Evolutionary conservation across 2,113 vertebrate genomes (phyloP).

Genomic region (Salvelinus namaycush): DNA sequence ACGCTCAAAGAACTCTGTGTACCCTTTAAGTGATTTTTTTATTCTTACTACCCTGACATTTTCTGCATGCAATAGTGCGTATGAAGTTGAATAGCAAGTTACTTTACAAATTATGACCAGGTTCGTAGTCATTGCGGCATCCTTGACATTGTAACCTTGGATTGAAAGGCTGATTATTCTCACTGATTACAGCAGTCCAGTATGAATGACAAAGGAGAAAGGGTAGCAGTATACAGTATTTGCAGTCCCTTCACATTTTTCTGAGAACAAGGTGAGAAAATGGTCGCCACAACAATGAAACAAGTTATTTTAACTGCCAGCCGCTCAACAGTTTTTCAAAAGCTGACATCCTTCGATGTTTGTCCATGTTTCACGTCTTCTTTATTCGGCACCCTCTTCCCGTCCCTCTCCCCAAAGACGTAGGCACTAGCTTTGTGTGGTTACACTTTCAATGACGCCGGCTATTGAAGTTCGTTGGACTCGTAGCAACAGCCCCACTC

Average conservation of each 20-base stretch:
- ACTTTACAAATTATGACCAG: too few relatives aligned
- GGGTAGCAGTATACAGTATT: not conserved
- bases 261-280: not conserved
- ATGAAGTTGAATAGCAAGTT: not conserved
- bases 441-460: slow-evolving; percentile 17
- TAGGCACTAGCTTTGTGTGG: not conserved
- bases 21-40: not conserved
- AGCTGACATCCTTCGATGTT: slow-evolving; percentile 6
- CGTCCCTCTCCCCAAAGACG: not conserved
- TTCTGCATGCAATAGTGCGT: not conserved
- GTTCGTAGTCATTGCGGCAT: not conserved
- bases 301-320: slow-evolving; percentile 33
- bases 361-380: slow-evolving; percentile 13
- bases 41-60: not conserved
- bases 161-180: not conserved
- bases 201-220: not conserved
- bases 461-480: slow-evolving; percentile 22
- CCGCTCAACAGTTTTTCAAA: slow-evolving; percentile 2
- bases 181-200: not conserved
- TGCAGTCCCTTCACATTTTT: not conserved
- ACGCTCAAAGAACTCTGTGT: not conserved
- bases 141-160: not conserved
- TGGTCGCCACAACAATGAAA: slow-evolving; percentile 20
- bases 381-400: not conserved
- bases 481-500: slow-evolving; percentile 19